These are phyloP conservation scores for Drosophila tsacasi DNA, from an alignment of 1,140 invertebrate species.

Conservation along the genomic window DNA sequence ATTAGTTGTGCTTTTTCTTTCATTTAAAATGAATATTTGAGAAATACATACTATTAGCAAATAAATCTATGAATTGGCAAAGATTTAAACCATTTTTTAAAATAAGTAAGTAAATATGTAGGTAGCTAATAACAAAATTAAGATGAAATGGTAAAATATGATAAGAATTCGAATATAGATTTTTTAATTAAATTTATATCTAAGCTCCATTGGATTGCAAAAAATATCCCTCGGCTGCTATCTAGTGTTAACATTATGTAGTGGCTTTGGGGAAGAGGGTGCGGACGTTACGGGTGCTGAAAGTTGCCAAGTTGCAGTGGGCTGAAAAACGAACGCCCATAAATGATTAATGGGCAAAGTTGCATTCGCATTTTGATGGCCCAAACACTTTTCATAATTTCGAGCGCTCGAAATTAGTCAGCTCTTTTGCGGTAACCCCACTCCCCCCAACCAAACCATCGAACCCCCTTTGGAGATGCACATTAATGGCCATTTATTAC, in stretches of 20 bases:
- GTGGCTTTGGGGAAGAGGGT: not conserved
- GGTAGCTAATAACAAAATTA: too few relatives aligned
- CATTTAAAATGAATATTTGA: too few relatives aligned
- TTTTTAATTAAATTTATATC: not conserved
- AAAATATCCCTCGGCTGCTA: not conserved
- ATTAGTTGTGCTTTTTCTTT: too few relatives aligned
- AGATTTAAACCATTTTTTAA: too few relatives aligned
- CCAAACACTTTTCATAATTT: constrained; percentile 74
- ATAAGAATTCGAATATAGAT: too few relatives aligned
- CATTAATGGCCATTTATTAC: constrained; percentile 73
- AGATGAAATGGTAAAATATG: too few relatives aligned
- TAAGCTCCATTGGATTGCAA: not conserved
- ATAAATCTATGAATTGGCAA: too few relatives aligned
- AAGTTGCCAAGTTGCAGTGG: constrained; percentile 67
- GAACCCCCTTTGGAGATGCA: constrained; percentile 20
- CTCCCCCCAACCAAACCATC: too few relatives aligned
- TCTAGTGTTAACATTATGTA: constrained; percentile 24
- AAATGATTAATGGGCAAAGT: constrained; percentile 81
- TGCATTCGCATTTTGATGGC: constrained; percentile 57
- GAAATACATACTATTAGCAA: too few relatives aligned
- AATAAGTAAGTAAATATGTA: too few relatives aligned
- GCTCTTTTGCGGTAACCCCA: constrained; percentile 20
- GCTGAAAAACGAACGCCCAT: constrained; percentile 68
- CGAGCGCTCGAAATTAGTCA: constrained; percentile 70
- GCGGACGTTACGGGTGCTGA: constrained; percentile 30